A percentile compares a stretch with the other conserved stretches of the same genome.
Evolutionary conservation across 2,888 invertebrate species (phyloP).

Genomic region (Caenorhabditis sp.): DNA sequence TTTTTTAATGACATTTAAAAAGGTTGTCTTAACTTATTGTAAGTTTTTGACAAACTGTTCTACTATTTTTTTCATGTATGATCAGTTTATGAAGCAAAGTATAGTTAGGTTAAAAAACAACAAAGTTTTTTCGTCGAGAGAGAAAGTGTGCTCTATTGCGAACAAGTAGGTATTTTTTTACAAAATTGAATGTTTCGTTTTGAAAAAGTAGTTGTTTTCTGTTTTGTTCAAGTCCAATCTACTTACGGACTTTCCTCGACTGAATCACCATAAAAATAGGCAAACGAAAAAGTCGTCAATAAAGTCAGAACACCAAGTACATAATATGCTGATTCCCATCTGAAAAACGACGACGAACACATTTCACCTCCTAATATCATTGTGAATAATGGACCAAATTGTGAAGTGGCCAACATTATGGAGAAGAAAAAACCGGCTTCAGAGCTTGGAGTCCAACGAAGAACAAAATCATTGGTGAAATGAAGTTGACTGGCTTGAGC

Average conservation of each 20-base stretch:
- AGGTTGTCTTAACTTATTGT: no score
- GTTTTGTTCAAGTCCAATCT: no score
- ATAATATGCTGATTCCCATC: conserved; percentile 46
- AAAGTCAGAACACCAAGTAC: conserved; percentile 38
- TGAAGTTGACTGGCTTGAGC: conserved; percentile 49
- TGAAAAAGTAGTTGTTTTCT: no score
- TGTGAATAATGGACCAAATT: conserved; percentile 46
- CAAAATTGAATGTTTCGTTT: no score
- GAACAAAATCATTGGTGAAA: conserved; percentile 45
- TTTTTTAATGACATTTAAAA: no score
- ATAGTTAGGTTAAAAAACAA: no score
- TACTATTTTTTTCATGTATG: no score
- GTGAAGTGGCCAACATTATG: conserved; percentile 45
- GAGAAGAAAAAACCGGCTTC: conserved; percentile 51
- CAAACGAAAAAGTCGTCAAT: conserved; percentile 26
- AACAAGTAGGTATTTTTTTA: no score
- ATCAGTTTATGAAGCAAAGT: no score
- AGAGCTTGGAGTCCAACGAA: conserved; percentile 39
- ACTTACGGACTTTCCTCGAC: conserved; percentile 35
- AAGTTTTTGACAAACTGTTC: no score
- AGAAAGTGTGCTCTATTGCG: no score
- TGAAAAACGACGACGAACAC: conserved; percentile 45
- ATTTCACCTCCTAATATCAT: conserved; percentile 53
- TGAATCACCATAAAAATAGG: conserved; percentile 43
- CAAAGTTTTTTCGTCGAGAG: no score